Base-by-base conservation (phyloP, 2,888 invertebrate species). In the Lasioglossum vierecki region DNA sequence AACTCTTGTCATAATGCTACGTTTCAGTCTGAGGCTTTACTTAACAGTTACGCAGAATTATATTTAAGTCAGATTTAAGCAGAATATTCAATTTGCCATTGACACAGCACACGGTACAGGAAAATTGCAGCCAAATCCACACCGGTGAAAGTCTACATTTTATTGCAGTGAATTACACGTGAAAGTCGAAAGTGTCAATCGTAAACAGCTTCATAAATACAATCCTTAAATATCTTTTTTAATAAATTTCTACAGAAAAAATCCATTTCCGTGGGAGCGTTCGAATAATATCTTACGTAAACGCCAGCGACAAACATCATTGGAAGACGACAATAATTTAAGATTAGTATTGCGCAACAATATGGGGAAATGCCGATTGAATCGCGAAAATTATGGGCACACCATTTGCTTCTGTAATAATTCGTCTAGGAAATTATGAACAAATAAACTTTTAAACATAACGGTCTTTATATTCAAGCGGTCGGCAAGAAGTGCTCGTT, bases 81-180 rank as follows among this genome's bases (percentile, higher is more conserved):
- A 4, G 49, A 41, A 26, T 39, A 39, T 46, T 8, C 13, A 11
- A 26, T 6, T 18, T 26, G 30, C 22, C 18, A 30, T 63, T 13
- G 35, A 76, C 35, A 22, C 8, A 8, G 9, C 15, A 2, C 2
- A 5, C 9, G 22, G 5, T 57, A 11, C 6, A 44, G 22, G 22
- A 4, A 13, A 63, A 79, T 63, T 72, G n/a, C 35, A 44, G n/a
- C n/a, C 57, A 80, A 80, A 77, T 71, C 71, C 26, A 35, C 35
- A 26, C 9, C 18, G 77, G 80, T 71, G 77, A 80, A 80, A 76
- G 80, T 70, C 30, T 35, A 35, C 35, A 44, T 76, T 80, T 80
- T 70, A 71, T 80, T 74, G 60, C 74, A 60, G 71, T 70, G 44
- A 82, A 82, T 74, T 74, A 44, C 46, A 44, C 35, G 77, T 77